Conservation (phyloP, 2,113 vertebrate species). For the Chaetodon trifascialis region DNA sequence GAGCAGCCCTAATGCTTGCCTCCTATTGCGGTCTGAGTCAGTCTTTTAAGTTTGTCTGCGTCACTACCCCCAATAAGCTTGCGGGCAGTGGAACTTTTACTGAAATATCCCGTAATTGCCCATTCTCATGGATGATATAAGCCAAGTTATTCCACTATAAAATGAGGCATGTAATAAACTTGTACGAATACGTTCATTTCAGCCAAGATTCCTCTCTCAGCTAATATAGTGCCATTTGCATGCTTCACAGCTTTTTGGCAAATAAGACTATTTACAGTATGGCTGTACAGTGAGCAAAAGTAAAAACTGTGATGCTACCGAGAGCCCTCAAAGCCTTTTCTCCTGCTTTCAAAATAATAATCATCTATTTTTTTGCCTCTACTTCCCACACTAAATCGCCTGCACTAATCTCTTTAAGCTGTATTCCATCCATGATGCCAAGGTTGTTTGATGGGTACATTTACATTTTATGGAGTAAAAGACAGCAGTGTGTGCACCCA, state of each 20-base stretch:
- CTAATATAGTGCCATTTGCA: slow-evolving; percentile 71
- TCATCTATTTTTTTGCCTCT: slow-evolving; percentile 23
- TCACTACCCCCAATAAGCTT: slow-evolving; percentile 77
- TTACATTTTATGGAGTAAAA: slow-evolving; percentile 11
- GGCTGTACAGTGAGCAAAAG: slow-evolving; percentile 49
- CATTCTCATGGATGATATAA: slow-evolving; percentile 76
- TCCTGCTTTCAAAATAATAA: slow-evolving; percentile 49
- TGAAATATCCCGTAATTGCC: slow-evolving; percentile 78
- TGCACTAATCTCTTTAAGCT: slow-evolving; percentile 21
- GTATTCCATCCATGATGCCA: slow-evolving; percentile 21
- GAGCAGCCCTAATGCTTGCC: slow-evolving; percentile 67
- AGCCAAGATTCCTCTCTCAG: slow-evolving; percentile 56
- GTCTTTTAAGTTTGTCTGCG: slow-evolving; percentile 77
- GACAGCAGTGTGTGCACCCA: neutral
- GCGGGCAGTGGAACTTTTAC: slow-evolving; percentile 65
- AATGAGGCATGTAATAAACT: slow-evolving; percentile 80
- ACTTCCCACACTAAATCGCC: neutral
- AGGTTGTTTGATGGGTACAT: slow-evolving; percentile 41
- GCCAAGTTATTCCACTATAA: slow-evolving; percentile 75
- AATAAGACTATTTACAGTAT: slow-evolving; percentile 63
- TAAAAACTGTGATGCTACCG: slow-evolving; percentile 12
- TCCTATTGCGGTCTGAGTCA: slow-evolving; percentile 70
- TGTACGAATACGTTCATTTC: slow-evolving; percentile 68
- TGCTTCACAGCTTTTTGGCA: slow-evolving; percentile 70
- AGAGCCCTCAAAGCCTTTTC: slow-evolving; percentile 30